phyloP scores from a whole-genome alignment of 2,113 vertebrate genomes.

The Setophaga coronata region DNA sequence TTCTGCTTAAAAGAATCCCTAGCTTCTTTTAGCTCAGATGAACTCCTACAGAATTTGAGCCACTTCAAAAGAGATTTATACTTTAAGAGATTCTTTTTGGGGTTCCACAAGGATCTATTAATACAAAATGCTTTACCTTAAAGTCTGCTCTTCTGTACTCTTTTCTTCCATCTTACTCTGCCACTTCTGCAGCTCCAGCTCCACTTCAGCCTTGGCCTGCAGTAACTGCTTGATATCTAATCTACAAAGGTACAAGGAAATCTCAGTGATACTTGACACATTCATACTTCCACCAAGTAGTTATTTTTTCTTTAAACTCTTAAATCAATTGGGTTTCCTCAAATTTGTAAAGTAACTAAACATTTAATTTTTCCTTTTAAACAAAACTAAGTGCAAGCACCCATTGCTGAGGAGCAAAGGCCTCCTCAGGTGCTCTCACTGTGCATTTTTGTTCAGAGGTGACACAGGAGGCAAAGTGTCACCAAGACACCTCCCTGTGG shows the following conservation, averaged over 20 bases:
- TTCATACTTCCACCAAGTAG: neutral
- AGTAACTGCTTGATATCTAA: constrained; percentile 73
- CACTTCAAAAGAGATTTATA: neutral
- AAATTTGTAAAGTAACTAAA: neutral
- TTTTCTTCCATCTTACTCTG: constrained; percentile 43
- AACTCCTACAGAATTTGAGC: neutral
- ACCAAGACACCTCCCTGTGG: neutral
- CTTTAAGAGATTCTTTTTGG: neutral
- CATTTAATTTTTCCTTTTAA: neutral
- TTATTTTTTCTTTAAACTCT: neutral
- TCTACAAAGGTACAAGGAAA: constrained; percentile 57
- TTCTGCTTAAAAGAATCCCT: neutral
- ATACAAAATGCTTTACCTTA: constrained; percentile 15
- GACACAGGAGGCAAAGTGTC: neutral
- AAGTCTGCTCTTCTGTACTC: neutral
- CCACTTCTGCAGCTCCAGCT: constrained; percentile 67
- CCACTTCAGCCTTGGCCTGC: constrained; percentile 68
- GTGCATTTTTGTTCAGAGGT: neutral
- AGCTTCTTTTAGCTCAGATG: neutral
- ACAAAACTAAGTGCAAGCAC: neutral
- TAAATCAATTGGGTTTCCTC: neutral
- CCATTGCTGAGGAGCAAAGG: neutral
- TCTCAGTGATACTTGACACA: neutral
- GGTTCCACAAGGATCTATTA: neutral
- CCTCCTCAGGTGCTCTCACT: neutral